Conservation (phyloP, 2,113 vertebrate genomes). For the Antennarius striatus region DNA sequence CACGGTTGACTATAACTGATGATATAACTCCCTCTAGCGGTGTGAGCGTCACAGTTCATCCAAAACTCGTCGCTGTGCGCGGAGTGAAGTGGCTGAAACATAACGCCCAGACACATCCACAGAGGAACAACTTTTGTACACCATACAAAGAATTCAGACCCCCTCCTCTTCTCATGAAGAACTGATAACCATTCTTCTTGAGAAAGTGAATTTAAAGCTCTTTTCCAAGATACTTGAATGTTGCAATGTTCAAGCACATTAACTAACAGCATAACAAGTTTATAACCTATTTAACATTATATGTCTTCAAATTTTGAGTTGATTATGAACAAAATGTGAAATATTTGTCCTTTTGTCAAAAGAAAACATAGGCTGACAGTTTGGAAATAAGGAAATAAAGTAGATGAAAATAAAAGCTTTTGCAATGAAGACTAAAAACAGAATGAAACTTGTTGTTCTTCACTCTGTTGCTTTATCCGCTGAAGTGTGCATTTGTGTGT, state of each 20-base stretch:
- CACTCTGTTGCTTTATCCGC: not conserved
- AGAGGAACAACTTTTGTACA: not conserved
- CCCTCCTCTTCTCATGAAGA: not conserved
- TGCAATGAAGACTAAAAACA: slow-evolving; percentile 1
- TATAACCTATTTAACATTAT: too few relatives aligned
- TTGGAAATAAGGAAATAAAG: not conserved
- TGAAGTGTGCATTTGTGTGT: slow-evolving; percentile 5
- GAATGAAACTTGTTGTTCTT: not conserved
- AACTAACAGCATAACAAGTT: too few relatives aligned
- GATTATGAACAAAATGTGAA: too few relatives aligned
- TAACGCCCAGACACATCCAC: not conserved
- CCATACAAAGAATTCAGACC: not conserved
- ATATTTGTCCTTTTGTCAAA: not conserved
- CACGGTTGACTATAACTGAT: too few relatives aligned
- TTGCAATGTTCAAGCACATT: too few relatives aligned
- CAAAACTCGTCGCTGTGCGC: not conserved
- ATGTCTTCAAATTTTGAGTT: too few relatives aligned
- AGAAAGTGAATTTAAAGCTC: too few relatives aligned
- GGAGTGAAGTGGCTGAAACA: not conserved
- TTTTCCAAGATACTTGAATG: too few relatives aligned
- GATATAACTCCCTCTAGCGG: slow-evolving; percentile 59
- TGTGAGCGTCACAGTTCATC: slow-evolving; percentile 8
- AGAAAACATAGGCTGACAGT: not conserved
- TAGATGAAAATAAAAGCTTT: not conserved
- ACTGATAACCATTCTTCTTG: not conserved